These are phyloP conservation scores for Lophotis ruficrista DNA, from an alignment of 2,113 vertebrate species.

Conservation along the genomic window DNA sequence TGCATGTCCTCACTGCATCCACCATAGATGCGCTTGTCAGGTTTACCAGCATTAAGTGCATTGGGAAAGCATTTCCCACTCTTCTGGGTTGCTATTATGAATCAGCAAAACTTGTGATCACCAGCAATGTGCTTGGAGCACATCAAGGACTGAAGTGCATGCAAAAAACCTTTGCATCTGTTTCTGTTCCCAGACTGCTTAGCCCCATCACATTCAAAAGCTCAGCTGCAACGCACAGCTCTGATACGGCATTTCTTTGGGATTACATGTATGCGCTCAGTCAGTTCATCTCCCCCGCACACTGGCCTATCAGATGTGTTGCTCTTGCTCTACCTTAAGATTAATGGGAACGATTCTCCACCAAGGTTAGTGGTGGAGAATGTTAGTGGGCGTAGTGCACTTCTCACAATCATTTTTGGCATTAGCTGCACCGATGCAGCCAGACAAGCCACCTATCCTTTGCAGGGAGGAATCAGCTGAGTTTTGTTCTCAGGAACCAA, in stretches of 20 bases:
- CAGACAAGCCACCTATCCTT: neutral
- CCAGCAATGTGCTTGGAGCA: neutral
- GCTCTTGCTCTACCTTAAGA: neutral
- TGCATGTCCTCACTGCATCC: neutral
- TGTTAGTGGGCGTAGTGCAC: neutral
- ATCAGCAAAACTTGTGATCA: neutral
- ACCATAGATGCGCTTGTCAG: neutral
- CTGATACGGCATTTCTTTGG: neutral
- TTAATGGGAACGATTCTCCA: neutral
- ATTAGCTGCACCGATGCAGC: neutral
- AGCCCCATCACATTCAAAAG: neutral
- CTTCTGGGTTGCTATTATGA: neutral
- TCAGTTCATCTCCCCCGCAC: neutral
- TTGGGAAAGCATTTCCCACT: neutral
- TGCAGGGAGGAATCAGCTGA: neutral
- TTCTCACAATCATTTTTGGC: neutral
- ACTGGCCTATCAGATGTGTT: neutral
- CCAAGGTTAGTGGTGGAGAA: rapidly evolving
- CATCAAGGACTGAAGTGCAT: neutral
- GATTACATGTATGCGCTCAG: neutral
- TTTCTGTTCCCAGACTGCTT: neutral
- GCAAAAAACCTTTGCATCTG: neutral
- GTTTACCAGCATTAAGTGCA: neutral
- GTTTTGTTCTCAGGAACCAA: neutral
- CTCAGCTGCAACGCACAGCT: neutral